Conservation (phyloP, 2,113 vertebrate genomes). For the Thalassoma bifasciatum region DNA sequence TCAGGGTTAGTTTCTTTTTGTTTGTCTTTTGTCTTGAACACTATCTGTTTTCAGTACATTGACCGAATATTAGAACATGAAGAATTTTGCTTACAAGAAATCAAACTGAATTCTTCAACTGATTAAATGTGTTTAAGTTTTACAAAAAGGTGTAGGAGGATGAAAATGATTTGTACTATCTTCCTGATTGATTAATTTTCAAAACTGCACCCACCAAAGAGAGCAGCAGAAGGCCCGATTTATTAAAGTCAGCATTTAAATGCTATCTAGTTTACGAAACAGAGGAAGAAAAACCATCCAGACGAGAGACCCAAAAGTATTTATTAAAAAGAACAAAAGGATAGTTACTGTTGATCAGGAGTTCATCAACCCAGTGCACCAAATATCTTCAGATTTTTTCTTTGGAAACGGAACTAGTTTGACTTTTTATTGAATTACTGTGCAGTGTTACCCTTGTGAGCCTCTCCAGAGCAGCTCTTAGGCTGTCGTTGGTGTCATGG, state of each 20-base stretch:
- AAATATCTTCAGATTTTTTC: neutral
- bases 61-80: neutral
- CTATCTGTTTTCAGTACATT: neutral
- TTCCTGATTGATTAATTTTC: neutral
- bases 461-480: constrained; percentile 68
- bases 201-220: neutral
- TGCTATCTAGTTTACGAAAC: neutral
- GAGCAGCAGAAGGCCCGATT: neutral
- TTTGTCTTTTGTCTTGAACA: neutral
- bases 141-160: too few species aligned
- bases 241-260: neutral
- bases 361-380: neutral
- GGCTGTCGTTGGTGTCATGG: constrained; percentile 74
- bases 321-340: neutral
- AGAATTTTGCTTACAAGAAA: too few species aligned
- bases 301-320: neutral
- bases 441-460: constrained; percentile 48
- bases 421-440: neutral
- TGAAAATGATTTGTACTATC: neutral
- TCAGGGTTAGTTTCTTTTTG: neutral
- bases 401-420: neutral
- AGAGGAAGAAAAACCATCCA: neutral
- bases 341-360: neutral
- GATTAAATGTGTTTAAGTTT: too few species aligned
- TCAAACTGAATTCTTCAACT: neutral